Percentiles rank a stretch among this genome's conserved stretches.
These are phyloP conservation scores for Trichomalopsis sarcophagae DNA, from an alignment of 1,140 invertebrate genomes.

Conservation along the genomic window DNA sequence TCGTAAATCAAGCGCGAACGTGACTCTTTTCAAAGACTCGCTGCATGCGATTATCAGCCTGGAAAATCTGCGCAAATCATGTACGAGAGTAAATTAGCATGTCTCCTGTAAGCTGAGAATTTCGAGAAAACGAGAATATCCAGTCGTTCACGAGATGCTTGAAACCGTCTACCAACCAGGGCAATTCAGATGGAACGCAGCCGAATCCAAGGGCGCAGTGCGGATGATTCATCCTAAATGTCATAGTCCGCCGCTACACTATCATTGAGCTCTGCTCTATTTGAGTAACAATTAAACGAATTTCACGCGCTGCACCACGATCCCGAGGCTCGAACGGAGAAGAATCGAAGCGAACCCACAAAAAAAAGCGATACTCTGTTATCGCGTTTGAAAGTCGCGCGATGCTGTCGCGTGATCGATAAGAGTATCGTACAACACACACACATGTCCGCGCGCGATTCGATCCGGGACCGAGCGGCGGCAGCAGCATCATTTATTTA, in stretches of 20 bases:
- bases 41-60: too few relatives aligned
- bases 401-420: neutral
- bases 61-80: too few relatives aligned
- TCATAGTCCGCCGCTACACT: neutral
- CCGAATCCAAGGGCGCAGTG: conserved; percentile 19
- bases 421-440: neutral
- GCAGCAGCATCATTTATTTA: conserved; percentile 45
- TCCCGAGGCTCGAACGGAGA: too few relatives aligned
- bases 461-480: conserved; percentile 1
- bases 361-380: neutral
- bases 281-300: neutral
- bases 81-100: too few relatives aligned
- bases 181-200: conserved; percentile 11
- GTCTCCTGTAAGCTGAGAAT: too few relatives aligned
- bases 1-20: too few relatives aligned
- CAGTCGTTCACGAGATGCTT: too few relatives aligned
- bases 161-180: neutral
- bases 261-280: neutral
- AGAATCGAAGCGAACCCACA: too few relatives aligned
- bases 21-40: too few relatives aligned
- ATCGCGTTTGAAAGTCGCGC: neutral
- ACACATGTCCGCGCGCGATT: neutral
- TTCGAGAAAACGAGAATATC: too few relatives aligned
- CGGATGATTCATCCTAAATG: conserved; percentile 40
- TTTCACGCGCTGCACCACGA: too few relatives aligned